Conservation (phyloP, 2,888 invertebrate species). For the Yponomeuta evonymella region DNA sequence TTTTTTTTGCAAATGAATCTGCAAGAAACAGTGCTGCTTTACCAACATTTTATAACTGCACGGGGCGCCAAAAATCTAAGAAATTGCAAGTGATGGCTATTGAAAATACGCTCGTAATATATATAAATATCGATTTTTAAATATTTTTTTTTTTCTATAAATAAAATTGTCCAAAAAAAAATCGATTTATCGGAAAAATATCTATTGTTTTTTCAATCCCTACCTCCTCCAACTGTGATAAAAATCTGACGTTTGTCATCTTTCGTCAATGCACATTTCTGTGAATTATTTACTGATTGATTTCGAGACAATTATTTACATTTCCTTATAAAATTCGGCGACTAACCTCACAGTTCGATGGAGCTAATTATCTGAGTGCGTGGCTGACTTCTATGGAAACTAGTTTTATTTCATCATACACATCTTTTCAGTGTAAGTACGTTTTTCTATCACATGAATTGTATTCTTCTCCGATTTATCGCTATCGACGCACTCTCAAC, state of each 20-base stretch:
- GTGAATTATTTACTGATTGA: not conserved
- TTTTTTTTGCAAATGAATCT: no score
- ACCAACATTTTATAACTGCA: no score
- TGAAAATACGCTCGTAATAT: no score
- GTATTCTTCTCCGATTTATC: slow-evolving; percentile 34
- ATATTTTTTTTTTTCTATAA: no score
- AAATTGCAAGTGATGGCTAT: no score
- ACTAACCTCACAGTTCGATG: slow-evolving; percentile 36
- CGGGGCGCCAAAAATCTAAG: no score
- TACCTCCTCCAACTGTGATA: not conserved
- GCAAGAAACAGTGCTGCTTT: no score
- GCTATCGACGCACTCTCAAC: slow-evolving; percentile 27
- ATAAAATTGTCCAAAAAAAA: no score
- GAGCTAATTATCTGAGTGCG: slow-evolving; percentile 43
- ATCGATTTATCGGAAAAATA: no score
- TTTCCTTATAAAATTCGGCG: not conserved
- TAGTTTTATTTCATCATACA: slow-evolving; percentile 44
- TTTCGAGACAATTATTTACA: not conserved
- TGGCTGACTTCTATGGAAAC: slow-evolving; percentile 58
- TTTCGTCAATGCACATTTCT: slow-evolving; percentile 21
- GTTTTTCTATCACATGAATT: slow-evolving; percentile 31
- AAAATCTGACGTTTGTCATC: slow-evolving; percentile 21
- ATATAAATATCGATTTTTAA: no score
- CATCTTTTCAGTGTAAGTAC: slow-evolving; percentile 58
- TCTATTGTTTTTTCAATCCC: no score